Evolutionary conservation across 2,113 vertebrate species (phyloP), one percentile per base, ranked within the genome.

Genomic region (Otus sunia): DNA sequence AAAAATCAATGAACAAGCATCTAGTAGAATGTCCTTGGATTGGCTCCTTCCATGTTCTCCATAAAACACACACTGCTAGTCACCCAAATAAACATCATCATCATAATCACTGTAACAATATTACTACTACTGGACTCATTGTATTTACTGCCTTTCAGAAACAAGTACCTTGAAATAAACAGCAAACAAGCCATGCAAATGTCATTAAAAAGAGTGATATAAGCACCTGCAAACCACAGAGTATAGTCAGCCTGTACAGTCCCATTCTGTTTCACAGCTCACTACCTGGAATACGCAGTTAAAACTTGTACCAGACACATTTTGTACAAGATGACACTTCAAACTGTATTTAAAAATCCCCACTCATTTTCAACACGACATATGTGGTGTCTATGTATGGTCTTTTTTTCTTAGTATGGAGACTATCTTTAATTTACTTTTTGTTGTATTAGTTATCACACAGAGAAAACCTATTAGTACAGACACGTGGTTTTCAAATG

Each of bases 181-280:
- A 81, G 30, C 22, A 81, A 91, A 72, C 29, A 66, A 85, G 37
- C 20, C 34, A 71, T 34, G 62, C 6, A 43, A 66, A 55, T 3
- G 9, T 60, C 72, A 34, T 41, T 92, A 78, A 64, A 74, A 36
- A 66, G 15, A 84, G 25, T 39, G 82, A 67, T 11, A n/a, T n/a
- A n/a, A n/a, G 37, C 34, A 74, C 87, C 80, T 91, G 80, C 55
- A 75, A 75, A 52, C 37, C 64, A 58, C 2, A 1, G 23, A 55
- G 45, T 83, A 86, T 43, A 59, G 90, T 76, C 81, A 87, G 55
- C 41, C 81, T 62, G 23, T 64, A 76, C 36, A 84, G 77, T 62
- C 30, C 58, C 74, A 73, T 67, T 74, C 63, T 66, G 96, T 93
- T 96, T 96, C 93, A 96, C 89, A 95, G 91, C 59, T 96, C 91